Evolutionary conservation across 2,888 invertebrate genomes (phyloP).

Genomic region (Uropetala carovei): DNA sequence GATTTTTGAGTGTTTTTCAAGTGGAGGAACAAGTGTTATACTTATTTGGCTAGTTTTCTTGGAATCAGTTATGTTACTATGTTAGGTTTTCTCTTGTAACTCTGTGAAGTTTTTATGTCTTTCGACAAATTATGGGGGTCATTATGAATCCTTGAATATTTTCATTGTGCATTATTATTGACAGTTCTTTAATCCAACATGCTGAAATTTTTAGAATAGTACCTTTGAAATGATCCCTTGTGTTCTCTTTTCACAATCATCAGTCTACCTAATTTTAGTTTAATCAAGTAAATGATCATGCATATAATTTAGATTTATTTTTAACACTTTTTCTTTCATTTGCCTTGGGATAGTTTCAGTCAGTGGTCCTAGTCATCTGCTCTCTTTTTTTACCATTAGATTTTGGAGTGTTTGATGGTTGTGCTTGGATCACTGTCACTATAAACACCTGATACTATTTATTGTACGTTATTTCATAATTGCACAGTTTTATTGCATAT

Average conservation of each 20-base stretch:
- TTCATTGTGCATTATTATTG: too few relatives aligned
- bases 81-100: too few relatives aligned
- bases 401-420: conserved; percentile 40
- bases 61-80: too few relatives aligned
- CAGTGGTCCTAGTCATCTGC: conserved; percentile 61
- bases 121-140: too few relatives aligned
- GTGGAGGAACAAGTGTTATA: too few relatives aligned
- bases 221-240: not conserved
- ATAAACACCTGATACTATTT: conserved; percentile 26
- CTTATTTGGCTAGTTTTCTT: too few relatives aligned
- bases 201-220: not conserved
- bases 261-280: not conserved
- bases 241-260: not conserved
- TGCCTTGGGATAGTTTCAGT: not conserved
- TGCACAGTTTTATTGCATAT: not conserved
- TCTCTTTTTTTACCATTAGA: conserved; percentile 49
- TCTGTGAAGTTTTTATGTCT: too few relatives aligned
- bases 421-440: conserved; percentile 5
- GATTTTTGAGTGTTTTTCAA: not conserved
- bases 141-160: too few relatives aligned
- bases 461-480: conserved; percentile 31
- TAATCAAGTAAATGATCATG: not conserved
- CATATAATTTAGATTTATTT: not conserved
- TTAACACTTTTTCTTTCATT: not conserved
- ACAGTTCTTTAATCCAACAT: too few relatives aligned